Percentiles rank a stretch among this genome's conserved stretches.
phyloP scores from a whole-genome alignment of 2,797 vertebrate genomes.

The Poecilia wingei region DNA sequence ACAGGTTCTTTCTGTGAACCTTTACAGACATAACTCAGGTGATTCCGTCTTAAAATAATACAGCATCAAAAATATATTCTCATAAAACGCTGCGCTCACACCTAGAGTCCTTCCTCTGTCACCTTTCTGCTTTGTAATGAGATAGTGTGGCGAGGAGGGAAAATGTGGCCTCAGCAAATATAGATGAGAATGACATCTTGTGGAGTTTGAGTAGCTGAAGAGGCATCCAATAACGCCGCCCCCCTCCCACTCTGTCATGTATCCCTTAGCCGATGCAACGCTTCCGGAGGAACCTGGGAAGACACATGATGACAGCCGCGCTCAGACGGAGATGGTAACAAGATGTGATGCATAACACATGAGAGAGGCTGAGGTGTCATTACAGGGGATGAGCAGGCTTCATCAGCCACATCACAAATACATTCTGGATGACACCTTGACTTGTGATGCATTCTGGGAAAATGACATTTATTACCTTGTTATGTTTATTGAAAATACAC shows the following conservation, averaged over 20 bases:
- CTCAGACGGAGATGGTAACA: slow-evolving; percentile 76
- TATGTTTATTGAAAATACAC: slow-evolving; percentile 71
- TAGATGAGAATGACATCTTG: slow-evolving; percentile 70
- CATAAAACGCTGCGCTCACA: slow-evolving; percentile 40
- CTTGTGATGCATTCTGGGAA: slow-evolving; percentile 63
- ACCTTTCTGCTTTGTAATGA: slow-evolving; percentile 65
- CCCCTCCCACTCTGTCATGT: slow-evolving; percentile 25
- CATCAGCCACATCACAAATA: slow-evolving; percentile 79
- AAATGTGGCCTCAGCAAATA: slow-evolving; percentile 61
- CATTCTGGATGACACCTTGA: slow-evolving; percentile 75
- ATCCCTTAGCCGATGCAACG: slow-evolving; percentile 59
- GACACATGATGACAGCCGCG: slow-evolving; percentile 69
- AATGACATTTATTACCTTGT: slow-evolving; percentile 72
- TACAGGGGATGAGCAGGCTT: slow-evolving; percentile 76
- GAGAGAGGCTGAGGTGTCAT: slow-evolving; percentile 76
- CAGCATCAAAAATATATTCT: slow-evolving; percentile 58
- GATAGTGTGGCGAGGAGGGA: slow-evolving; percentile 45
- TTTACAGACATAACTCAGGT: slow-evolving; percentile 53
- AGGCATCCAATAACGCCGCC: slow-evolving; percentile 57
- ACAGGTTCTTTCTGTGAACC: slow-evolving; percentile 55
- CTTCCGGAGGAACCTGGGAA: slow-evolving; percentile 59
- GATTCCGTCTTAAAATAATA: slow-evolving; percentile 59
- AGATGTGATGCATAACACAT: slow-evolving; percentile 82
- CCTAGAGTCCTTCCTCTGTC: slow-evolving; percentile 33
- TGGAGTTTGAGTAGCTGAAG: slow-evolving; percentile 71